A percentile compares a stretch with the other conserved stretches of the same genome.
phyloP scores from a whole-genome alignment of 2,797 vertebrate genomes.

The Ctenosaura bakeri region DNA sequence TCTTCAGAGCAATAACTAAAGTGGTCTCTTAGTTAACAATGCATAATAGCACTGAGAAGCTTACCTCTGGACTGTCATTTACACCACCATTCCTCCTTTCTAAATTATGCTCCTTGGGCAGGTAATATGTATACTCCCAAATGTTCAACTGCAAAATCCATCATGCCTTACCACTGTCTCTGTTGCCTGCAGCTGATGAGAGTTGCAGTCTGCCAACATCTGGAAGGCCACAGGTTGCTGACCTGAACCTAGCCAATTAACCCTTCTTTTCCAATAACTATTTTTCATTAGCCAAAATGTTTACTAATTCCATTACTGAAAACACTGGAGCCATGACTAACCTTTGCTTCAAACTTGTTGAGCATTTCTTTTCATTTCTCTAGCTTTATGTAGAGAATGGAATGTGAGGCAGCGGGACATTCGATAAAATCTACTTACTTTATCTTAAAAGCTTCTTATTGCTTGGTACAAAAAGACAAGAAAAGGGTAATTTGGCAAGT shows the following conservation, averaged over 20 bases:
- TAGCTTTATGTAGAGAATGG: neutral
- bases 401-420: no score
- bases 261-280: neutral
- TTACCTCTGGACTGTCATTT: neutral
- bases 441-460: no score
- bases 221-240: neutral
- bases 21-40: neutral
- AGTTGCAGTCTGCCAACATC: neutral
- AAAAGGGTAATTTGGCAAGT: slow-evolving; percentile 21
- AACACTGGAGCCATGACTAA: no score
- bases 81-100: neutral
- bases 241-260: neutral
- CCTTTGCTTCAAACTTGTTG: no score
- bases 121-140: neutral
- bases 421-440: no score
- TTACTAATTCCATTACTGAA: no score
- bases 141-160: neutral
- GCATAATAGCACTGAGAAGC: neutral
- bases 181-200: neutral
- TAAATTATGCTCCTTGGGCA: neutral
- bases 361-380: no score
- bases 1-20: neutral
- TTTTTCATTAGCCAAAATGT: no score
- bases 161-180: neutral
- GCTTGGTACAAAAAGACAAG: slow-evolving; percentile 21